Evolutionary conservation across 1,140 invertebrate genomes (phyloP).

Genomic region (Lanistes nyassanus): DNA sequence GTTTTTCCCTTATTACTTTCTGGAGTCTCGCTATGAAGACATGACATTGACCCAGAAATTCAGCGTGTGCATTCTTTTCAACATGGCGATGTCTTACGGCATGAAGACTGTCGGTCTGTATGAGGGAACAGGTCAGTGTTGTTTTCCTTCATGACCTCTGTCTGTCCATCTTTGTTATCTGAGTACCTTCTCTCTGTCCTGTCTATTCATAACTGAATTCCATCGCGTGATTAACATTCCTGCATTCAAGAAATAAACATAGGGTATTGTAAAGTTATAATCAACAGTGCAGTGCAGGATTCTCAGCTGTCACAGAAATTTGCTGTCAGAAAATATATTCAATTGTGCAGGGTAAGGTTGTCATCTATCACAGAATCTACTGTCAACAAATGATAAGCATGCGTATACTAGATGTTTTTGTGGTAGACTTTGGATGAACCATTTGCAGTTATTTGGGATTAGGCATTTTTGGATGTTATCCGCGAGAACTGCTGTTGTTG

Average conservation of each 20-base stretch:
- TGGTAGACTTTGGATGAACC: no score
- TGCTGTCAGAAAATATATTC: no score
- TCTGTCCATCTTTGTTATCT: background rate
- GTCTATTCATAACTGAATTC: background rate
- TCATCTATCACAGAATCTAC: no score
- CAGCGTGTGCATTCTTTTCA: slow-evolving; percentile 45
- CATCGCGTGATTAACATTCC: background rate
- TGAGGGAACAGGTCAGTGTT: slow-evolving; percentile 58
- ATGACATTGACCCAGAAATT: slow-evolving; percentile 51
- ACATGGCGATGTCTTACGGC: slow-evolving; percentile 39
- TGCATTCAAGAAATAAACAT: background rate
- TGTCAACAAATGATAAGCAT: no score
- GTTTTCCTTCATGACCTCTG: background rate
- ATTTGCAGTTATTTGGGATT: no score
- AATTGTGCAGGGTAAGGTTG: no score
- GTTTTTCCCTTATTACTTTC: slow-evolving; percentile 69
- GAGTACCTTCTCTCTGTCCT: background rate
- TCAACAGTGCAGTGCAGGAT: background rate
- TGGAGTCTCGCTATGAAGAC: slow-evolving; percentile 72
- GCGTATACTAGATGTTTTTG: no score
- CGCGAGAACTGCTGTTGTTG: no score
- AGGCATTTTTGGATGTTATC: no score
- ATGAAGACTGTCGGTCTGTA: slow-evolving; percentile 44
- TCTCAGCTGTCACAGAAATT: background rate
- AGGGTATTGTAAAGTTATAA: background rate